phyloP scores from a whole-genome alignment of 2,113 vertebrate species.

The Paracanthobrama guichenoti region DNA sequence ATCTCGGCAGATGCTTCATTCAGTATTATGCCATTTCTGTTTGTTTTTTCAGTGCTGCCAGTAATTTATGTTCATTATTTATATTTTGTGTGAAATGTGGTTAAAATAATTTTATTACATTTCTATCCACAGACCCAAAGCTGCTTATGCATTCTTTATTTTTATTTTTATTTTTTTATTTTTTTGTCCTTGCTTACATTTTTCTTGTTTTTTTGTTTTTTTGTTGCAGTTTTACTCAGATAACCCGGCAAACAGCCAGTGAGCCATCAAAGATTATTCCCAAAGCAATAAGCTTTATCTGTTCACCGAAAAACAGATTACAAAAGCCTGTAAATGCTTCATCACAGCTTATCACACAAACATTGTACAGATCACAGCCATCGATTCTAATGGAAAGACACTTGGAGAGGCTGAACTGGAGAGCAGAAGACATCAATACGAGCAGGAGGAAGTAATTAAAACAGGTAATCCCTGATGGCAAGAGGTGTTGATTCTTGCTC shows the following conservation, averaged over 20 bases:
- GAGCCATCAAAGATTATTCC: conserved; percentile 60
- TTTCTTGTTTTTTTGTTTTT: too few relatives aligned
- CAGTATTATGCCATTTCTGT: background rate
- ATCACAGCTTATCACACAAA: conserved; percentile 60
- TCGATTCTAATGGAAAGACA: conserved; percentile 61
- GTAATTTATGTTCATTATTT: conserved; percentile 1
- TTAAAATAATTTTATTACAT: conserved; percentile 41
- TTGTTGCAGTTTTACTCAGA: conserved; percentile 46
- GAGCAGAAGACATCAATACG: conserved; percentile 57
- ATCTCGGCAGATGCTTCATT: background rate
- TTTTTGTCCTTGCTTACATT: conserved; percentile 30
- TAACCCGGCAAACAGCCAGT: conserved; percentile 57
- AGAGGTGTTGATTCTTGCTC: conserved; percentile 52
- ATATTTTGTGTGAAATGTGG: conserved; percentile 20
- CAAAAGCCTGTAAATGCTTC: conserved; percentile 59
- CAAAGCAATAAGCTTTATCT: conserved; percentile 60
- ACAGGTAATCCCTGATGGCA: conserved; percentile 61
- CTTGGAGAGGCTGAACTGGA: conserved; percentile 54
- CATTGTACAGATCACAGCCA: conserved; percentile 62
- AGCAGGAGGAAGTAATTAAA: conserved; percentile 63
- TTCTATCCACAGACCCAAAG: conserved; percentile 36
- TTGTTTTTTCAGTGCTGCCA: conserved; percentile 1
- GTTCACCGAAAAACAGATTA: conserved; percentile 58
- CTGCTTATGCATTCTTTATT: conserved; percentile 29
- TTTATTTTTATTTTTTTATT: conserved; percentile 39